Percentiles rank a stretch among this genome's conserved stretches.
phyloP scores from a whole-genome alignment of 2,113 vertebrate genomes.

The Prochilodus magdalenae region DNA sequence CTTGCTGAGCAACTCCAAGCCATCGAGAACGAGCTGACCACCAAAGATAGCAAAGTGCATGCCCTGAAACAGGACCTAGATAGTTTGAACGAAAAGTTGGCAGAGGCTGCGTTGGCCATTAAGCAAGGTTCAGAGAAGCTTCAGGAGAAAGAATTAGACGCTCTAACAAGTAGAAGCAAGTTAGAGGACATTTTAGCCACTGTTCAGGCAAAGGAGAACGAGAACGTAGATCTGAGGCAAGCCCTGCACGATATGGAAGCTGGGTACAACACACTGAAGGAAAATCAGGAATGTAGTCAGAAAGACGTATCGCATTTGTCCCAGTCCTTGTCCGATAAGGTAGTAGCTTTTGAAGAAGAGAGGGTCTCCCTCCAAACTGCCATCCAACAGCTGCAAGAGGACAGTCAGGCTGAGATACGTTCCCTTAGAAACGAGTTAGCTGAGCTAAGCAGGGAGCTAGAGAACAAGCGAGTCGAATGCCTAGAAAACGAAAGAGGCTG shows the following conservation, averaged over 20 bases:
- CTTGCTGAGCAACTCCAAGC: constrained; percentile 74
- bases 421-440: constrained; percentile 65
- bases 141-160: constrained; percentile 68
- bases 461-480: constrained; percentile 60
- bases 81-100: constrained; percentile 77
- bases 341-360: constrained; percentile 53
- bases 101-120: constrained; percentile 69
- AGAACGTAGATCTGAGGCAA: constrained; percentile 66
- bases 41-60: constrained; percentile 80
- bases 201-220: constrained; percentile 75
- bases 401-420: constrained; percentile 61
- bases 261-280: constrained; percentile 66
- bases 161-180: constrained; percentile 69
- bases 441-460: constrained; percentile 49
- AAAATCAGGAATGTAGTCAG: constrained; percentile 53
- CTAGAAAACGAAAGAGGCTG: constrained; percentile 63
- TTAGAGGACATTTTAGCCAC: constrained; percentile 75
- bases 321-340: constrained; percentile 61
- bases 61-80: constrained; percentile 81
- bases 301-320: constrained; percentile 54
- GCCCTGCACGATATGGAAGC: constrained; percentile 71
- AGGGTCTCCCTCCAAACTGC: constrained; percentile 56
- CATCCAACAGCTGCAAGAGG: constrained; percentile 61
- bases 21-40: constrained; percentile 77
- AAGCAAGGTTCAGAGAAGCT: constrained; percentile 72